Conservation (phyloP, 1,140 invertebrate genomes). For the Drosophila nigromelanica region DNA sequence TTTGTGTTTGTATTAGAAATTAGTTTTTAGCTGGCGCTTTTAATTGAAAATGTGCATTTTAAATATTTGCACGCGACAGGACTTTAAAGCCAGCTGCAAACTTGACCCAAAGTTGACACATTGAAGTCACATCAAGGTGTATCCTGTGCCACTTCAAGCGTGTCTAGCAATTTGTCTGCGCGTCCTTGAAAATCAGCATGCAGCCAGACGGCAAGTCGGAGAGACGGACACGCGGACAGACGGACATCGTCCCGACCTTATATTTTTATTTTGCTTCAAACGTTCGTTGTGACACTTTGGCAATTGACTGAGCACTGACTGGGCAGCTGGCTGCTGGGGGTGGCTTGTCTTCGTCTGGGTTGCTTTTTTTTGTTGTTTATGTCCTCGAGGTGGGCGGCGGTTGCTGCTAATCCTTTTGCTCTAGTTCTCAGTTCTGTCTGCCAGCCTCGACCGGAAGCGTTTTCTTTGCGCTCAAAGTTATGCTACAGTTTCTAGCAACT, state of each 20-base stretch:
- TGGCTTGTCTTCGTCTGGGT: conserved; percentile 24
- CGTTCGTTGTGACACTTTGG: conserved; percentile 75
- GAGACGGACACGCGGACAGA: conserved; percentile 3
- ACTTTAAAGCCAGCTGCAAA: conserved; percentile 43
- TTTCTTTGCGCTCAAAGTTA: conserved; percentile 68
- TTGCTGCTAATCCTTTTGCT: conserved; percentile 47
- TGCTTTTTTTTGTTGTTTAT: conserved; percentile 29
- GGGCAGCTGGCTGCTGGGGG: conserved; percentile 14
- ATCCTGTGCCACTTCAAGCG: conserved; percentile 43
- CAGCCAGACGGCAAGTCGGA: conserved; percentile 37
- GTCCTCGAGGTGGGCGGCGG: conserved; percentile 32
- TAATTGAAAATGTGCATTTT: conserved; percentile 51
- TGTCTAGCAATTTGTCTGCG: conserved; percentile 66
- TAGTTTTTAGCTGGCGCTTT: conserved; percentile 55
- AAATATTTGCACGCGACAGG: conserved; percentile 42
- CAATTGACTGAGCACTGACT: conserved; percentile 50
- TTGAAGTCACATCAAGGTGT: conserved; percentile 12
- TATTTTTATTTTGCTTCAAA: conserved; percentile 51
- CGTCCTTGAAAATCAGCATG: conserved; percentile 77
- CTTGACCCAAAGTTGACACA: conserved; percentile 56
- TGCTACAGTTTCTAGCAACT: conserved; percentile 50
- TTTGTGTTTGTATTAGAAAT: conserved; percentile 70
- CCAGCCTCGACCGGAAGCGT: conserved; percentile 64
- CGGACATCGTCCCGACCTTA: conserved; percentile 29
- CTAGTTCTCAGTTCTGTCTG: conserved; percentile 47